Base-by-base conservation (phyloP, 2,888 invertebrate genomes). In the Eilema sororculum region DNA sequence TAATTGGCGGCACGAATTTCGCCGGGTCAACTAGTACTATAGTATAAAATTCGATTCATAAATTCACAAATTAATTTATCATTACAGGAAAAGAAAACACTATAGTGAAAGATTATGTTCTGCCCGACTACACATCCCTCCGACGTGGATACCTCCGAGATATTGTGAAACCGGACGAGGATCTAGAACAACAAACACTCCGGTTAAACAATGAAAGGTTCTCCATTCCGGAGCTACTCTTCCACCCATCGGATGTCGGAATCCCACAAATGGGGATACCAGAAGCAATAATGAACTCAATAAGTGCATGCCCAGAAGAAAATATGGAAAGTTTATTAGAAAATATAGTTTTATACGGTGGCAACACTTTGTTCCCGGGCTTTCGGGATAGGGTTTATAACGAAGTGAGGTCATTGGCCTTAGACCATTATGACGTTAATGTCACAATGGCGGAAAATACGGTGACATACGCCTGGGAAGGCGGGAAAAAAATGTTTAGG, bases 101-200 rank as follows among this genome's bases (percentile, higher is more conserved):
- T 6, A 97, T 99, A 69, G 96, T 97, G 5, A 96, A 97, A 79
- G 99, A 99, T 87, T 99, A 99, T 89, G 97, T 99, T 0, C 92
- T 99, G 67, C 99, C 99, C 0, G 99, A 99, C 93, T 99, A 99
- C 90, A 98, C 98, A 0, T 97, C 97, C 2, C 96, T 99, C 10
- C 96, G 98, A 69, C 93, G 99, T 78, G 99, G 99, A 13, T 98
- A 94, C 68, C 86, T 95, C 0, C 84, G 93, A 22, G 93, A 95
- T 25, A 78, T 92, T 2, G 87, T 95, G 6, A 87, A 86, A 80
- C 89, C 94, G 0, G 90, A 92, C 9, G 93, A 95, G 76, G 95
- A 95, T 16, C 79, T 95, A 2, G 97, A 97, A 79, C 96, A 97
- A 81, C 98, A 99, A 96, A 97, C 97, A 24, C 95, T 99, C 57